Evolutionary conservation across 2,888 invertebrate species (phyloP).

Genomic region (Villa cingulata): DNA sequence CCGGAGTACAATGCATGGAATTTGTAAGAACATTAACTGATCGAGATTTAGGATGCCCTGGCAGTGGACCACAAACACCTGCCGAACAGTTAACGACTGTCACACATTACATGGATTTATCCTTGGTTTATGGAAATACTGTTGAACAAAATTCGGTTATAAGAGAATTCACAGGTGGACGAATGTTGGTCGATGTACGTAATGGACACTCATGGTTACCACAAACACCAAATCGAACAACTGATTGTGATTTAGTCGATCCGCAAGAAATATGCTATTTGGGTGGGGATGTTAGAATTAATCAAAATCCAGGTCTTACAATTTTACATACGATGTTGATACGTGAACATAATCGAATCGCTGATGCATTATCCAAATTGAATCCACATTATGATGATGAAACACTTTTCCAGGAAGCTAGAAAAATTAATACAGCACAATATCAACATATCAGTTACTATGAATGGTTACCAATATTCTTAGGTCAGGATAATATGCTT

Average conservation of each 20-base stretch:
- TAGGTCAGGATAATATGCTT: constrained; percentile 35
- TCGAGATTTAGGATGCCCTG: constrained; percentile 44
- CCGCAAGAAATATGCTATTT: constrained; percentile 60
- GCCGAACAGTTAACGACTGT: constrained; percentile 48
- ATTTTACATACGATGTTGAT: constrained; percentile 37
- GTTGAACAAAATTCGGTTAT: constrained; percentile 49
- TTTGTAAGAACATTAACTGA: constrained; percentile 53
- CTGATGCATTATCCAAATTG: constrained; percentile 30
- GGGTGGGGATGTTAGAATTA: constrained; percentile 45
- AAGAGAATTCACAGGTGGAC: constrained; percentile 53
- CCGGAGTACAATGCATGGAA: constrained; percentile 44
- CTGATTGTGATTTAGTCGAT: constrained; percentile 52
- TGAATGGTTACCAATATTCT: constrained; percentile 41
- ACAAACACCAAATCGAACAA: constrained; percentile 49
- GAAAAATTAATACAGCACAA: constrained; percentile 38
- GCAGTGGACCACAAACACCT: constrained; percentile 35
- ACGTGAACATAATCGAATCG: constrained; percentile 40
- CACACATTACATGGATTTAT: constrained; percentile 49
- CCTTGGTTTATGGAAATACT: constrained; percentile 67
- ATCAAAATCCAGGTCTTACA: constrained; percentile 38
- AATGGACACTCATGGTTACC: constrained; percentile 60
- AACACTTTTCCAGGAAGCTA: constrained; percentile 38
- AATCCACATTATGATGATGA: constrained; percentile 44
- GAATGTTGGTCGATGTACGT: constrained; percentile 47
- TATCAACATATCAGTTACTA: constrained; percentile 41